Base-by-base conservation (phyloP, 2,113 vertebrate species). In the Microtus pennsylvanicus region DNA sequence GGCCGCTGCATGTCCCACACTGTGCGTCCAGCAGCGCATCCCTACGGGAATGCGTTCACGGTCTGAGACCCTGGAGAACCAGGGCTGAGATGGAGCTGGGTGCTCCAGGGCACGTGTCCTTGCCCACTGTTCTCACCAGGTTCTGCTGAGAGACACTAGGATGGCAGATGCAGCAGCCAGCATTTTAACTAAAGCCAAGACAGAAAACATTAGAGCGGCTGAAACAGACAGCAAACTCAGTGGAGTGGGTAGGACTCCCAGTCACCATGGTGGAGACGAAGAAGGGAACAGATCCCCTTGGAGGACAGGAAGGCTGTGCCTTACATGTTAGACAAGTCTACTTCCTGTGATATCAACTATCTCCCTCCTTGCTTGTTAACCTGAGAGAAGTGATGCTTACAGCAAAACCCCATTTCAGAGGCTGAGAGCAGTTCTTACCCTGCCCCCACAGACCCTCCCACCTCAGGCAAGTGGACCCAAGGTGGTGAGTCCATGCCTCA, bases 211-310 rank as follows among this genome's bases (percentile, higher is more conserved):
- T 35, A 45, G 61, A 45, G 47, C 5, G 30, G 24, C 55, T 47
- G 5, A 14, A 17, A 24, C 5, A 86, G 4, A n/a, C 30, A 35
- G 3, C 22, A 24, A 58, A 22, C 10, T n/a, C 28, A 70, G 42
- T 45, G 33, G 19, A 74, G 52, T 2, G 22, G 52, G 52, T 0
- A 2, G 72, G 35, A 58, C 12, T 4, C 70, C 17, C 22, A 14
- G 12, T 12, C 26, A 13, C 10, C 0, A 8, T 0, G 38, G 21
- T 3, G 0, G 65, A 11, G 3, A 35, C 5, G 16, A 38, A 6
- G 24, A 5, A 65, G 67, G n/a, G 67, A 28, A 13, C 1, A 7
- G 4, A 13, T 58, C 10, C 58, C 26, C 75, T 52, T 22, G 61
- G n/a, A 47, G 69, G 45, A 5, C 14, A 9, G 12, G 3, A 5